Conservation (phyloP, 2,113 vertebrate genomes). For the Aleadryas rufinucha region DNA sequence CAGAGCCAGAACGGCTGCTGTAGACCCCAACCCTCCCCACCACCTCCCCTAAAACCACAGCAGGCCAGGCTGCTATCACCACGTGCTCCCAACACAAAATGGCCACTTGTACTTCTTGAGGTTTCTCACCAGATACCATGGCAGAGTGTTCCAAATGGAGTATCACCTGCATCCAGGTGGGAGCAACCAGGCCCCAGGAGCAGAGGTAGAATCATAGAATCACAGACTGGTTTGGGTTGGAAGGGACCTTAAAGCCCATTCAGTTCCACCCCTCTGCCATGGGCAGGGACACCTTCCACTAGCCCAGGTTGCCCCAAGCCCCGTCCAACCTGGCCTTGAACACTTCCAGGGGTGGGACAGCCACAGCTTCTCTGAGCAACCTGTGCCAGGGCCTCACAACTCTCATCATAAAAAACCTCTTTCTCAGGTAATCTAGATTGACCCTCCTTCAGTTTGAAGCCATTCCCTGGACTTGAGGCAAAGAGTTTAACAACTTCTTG, state of each 20-base stretch:
- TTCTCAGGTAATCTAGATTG: neutral
- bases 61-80: neutral
- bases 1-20: rapidly evolving
- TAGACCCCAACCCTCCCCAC: neutral
- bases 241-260: neutral
- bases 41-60: neutral
- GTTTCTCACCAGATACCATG: rapidly evolving
- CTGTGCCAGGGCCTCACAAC: neutral
- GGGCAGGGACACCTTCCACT: neutral
- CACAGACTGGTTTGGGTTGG: neutral
- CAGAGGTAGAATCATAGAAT: neutral
- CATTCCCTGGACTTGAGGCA: neutral
- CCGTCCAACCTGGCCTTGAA: neutral
- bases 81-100: rapidly evolving
- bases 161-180: neutral
- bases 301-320: neutral
- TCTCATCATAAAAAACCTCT: neutral
- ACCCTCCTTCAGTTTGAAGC: neutral
- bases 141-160: neutral
- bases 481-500: neutral
- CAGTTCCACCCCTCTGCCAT: neutral
- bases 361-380: neutral
- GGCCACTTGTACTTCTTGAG: neutral
- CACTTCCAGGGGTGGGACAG: neutral
- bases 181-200: neutral